Evolutionary conservation across 1,140 invertebrate genomes (phyloP), one percentile per base, ranked within the genome.

Genomic region (Samia ricini): DNA sequence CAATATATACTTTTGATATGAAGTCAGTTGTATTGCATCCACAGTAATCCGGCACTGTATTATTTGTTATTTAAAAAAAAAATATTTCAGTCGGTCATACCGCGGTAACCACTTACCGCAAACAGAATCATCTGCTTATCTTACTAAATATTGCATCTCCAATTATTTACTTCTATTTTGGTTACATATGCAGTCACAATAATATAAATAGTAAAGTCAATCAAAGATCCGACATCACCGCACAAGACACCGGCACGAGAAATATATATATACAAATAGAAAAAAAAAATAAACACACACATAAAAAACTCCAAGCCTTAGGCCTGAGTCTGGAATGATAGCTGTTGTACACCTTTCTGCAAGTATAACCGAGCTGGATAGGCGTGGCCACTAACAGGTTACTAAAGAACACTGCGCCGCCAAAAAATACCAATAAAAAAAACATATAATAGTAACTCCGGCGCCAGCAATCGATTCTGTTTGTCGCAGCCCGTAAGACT

Each of bases 391-490:
- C 54, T 77, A 85, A 88, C 88, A 84, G 82, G 85, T 88, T 88
- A 87, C 76, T 73, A 81, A 83, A 83, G 79, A 67, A 76, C 75
- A 58, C 76, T 69, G 77, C 63, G 78, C 83, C 83, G 80, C 81
- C 83, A 87, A 88, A 90, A 89, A 90, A 88, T 88, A 86, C 71
- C 83, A 83, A 88, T 88, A 88, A 90, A 89, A n/a, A 52, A 84
- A 89, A 88, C 72, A 88, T 80, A 81, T 88, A 88, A 90, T 88
- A 79, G 85, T 74, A 83, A 82, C 77, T 73, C 71, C 76, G 77
- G 74, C 77, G 73, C 78, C 72, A 33, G 67, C 79, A 79, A 89
- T 89, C 85, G 82, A 88, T 88, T n/a, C 74, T 66, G 20, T 54
- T 61, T 51, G 76, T 81, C 73, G 84, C 85, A 88, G 85, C 85